Evolutionary conservation across 2,113 vertebrate genomes (phyloP), one percentile per base, ranked within the genome.

Genomic region (Cebidichthys violaceus): DNA sequence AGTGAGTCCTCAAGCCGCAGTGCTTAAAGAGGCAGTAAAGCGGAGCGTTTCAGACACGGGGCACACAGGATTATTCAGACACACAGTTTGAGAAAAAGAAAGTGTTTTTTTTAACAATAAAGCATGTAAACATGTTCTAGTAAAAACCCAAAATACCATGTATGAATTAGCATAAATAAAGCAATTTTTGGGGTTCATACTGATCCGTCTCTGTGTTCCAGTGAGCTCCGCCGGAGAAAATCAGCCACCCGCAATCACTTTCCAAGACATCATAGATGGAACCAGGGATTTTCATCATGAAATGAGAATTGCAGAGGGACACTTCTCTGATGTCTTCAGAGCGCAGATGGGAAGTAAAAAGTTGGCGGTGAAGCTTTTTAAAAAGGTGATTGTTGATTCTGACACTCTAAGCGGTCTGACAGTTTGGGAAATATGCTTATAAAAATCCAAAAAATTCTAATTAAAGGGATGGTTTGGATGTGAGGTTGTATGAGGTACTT

Each of bases 321-420:
- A 79, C 10, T 88, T 94, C 54, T 92, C 95, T 29, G 86, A 95
- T 24, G 87, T 96, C 4, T 96, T 95, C 91, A 93, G 52, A 81
- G 94, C 84, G 47, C 85, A 88, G 55, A 82, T 94, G 57, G 92
- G 90, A 92, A 91, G 88, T 43, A 52, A 47, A 77, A 75, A 67
- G 4, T 94, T 94, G 64, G 95, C 92, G 14, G 88, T 95, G 27
- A 96, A 96, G 87, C 85, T 96, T 86, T 95, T 96, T 71, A 96
- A 96, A 86, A 93, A 95, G 96, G 95, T 96, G 41, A 86, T 18
- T 70, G 2, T 22, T 59, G 22, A 68, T 20, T 33, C 15, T 41
- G 3, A 71, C 33, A 18, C 14, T 7, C n/a, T 24, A n/a, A 2
- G n/a, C 20, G 1, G 10, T 27, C 13, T 3, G 17, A 68, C 41